Percentiles rank a stretch among this genome's conserved stretches.
Conservation (phyloP, 2,797 vertebrate species). For the Sebastes glaucus region DNA sequence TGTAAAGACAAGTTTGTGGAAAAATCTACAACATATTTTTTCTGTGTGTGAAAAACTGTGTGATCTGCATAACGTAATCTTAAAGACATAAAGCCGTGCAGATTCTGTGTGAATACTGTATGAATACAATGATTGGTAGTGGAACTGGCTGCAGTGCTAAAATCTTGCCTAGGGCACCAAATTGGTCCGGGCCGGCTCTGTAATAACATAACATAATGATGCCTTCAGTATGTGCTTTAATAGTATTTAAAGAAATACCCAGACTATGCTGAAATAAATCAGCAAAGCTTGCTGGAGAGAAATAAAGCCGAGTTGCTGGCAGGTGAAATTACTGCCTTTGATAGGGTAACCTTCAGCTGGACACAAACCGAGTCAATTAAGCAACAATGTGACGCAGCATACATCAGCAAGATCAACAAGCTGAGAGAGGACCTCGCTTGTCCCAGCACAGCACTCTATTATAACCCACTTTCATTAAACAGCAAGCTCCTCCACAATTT, state of each 20-base stretch:
- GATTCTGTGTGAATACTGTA: neutral
- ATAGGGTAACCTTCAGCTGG: constrained; percentile 38
- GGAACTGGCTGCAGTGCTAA: neutral
- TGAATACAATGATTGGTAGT: neutral
- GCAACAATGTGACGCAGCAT: constrained; percentile 48
- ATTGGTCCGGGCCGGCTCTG: neutral
- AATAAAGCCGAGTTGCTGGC: neutral
- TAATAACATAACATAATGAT: neutral
- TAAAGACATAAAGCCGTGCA: neutral
- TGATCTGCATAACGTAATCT: neutral
- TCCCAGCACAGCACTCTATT: constrained; percentile 43
- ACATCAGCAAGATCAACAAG: constrained; percentile 57
- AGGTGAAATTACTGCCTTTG: constrained; percentile 21
- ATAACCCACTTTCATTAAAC: constrained; percentile 46
- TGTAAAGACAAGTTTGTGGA: neutral
- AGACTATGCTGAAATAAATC: neutral
- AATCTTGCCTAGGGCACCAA: neutral
- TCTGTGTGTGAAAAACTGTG: too few relatives aligned
- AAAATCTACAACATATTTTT: neutral
- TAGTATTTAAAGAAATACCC: neutral
- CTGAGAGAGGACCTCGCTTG: constrained; percentile 21
- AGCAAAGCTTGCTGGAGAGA: neutral
- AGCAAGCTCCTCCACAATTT: constrained; percentile 36
- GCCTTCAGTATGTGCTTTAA: neutral
- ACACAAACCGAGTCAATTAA: constrained; percentile 45